Evolutionary conservation across 2,113 vertebrate species (phyloP).

Genomic region (Erythrocercus mccallii): DNA sequence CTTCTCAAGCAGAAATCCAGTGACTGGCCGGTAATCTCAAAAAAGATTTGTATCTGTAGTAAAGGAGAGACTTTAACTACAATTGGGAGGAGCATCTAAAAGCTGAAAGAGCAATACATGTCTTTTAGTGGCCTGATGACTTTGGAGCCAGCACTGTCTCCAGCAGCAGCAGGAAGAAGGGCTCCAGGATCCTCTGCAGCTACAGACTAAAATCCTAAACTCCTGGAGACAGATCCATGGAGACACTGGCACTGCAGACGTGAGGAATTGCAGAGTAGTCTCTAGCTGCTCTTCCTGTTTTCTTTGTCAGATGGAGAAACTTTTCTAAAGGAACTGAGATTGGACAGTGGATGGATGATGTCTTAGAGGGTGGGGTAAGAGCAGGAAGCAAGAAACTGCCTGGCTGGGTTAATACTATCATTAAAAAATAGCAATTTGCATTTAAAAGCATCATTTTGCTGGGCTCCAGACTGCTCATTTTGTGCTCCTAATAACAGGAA

Average conservation of each 20-base stretch:
- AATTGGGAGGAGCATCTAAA: not conserved
- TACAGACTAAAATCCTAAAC: not conserved
- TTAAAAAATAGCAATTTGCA: not conserved
- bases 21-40: not conserved
- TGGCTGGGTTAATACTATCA: not conserved
- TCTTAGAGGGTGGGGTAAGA: not conserved
- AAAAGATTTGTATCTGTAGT: not conserved
- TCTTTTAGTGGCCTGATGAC: not conserved
- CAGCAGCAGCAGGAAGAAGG: not conserved
- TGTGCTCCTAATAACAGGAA: not conserved
- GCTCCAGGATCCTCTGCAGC: not conserved
- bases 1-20: not conserved
- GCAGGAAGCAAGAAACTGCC: not conserved
- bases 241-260: not conserved
- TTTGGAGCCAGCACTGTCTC: not conserved
- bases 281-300: not conserved
- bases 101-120: not conserved
- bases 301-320: not conserved
- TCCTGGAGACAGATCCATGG: not conserved
- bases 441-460: not conserved
- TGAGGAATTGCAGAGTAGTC: not conserved
- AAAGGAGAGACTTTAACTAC: not conserved
- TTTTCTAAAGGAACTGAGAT: not conserved
- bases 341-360: not conserved
- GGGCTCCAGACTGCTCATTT: not conserved